Conservation (phyloP, 2,113 vertebrate species). For the Cisticola juncidis region DNA sequence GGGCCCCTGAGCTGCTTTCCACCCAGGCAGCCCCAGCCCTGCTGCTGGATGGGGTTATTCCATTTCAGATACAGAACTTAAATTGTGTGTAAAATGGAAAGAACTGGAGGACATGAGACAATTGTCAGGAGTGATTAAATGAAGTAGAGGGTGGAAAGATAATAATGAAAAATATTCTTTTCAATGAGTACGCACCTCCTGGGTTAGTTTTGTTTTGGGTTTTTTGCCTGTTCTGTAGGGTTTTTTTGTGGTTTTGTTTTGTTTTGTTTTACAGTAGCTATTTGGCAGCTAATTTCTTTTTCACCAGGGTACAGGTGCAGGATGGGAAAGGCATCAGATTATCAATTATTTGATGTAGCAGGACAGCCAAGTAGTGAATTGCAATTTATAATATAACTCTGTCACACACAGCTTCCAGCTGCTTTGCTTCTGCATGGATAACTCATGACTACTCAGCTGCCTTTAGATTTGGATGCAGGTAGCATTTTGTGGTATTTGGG, state of each 20-base stretch:
- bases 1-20: neutral
- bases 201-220: neutral
- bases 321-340: neutral
- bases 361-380: neutral
- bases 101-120: neutral
- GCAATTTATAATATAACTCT: neutral
- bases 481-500: neutral
- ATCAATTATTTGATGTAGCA: neutral
- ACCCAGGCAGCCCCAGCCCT: neutral
- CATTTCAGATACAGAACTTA: neutral
- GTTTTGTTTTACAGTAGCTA: neutral
- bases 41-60: neutral
- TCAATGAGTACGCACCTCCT: neutral
- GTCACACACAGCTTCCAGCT: neutral
- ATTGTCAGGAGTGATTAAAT: neutral
- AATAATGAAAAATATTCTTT: neutral
- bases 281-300: neutral
- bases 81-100: neutral
- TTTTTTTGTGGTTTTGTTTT: neutral
- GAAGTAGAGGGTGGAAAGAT: neutral
- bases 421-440: neutral
- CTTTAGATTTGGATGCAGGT: neutral
- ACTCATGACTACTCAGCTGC: neutral
- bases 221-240: neutral
- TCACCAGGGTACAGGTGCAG: neutral